Evolutionary conservation across 1,140 invertebrate species (phyloP), one percentile per base, ranked within the genome.

Genomic region (Euglossa dilemma): DNA sequence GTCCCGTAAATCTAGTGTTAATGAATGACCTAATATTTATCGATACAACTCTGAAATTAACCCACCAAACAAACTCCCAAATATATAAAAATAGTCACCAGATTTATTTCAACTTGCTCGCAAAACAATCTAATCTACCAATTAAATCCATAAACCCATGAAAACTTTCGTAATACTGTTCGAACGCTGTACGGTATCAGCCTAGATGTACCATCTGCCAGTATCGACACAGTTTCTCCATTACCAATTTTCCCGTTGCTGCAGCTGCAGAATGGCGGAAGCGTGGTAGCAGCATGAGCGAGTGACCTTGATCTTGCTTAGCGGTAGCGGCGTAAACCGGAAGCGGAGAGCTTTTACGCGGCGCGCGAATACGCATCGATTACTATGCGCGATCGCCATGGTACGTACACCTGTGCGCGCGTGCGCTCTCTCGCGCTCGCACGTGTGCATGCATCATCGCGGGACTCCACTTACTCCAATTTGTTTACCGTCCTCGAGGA

Each of bases 401-500:
- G 54, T 43, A 50, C 23, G 72, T 45, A 36, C 36, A 54, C 57
- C 66, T 63, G 72, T 43, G 63, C 50, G 43, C 20, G 63, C 45
- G 25, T 18, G 47, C 56, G 11, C 25, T 36, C 36, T 36, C 36
- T 36, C 36, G 43, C 18, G 52, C 20, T 25, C 61, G 36, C 50
- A 77, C 76, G 66, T 67, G 72, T 77, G 28, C 77, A 86, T 86
- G 50, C 74, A 86, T 86, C 70, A 70, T 74, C 85, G 64, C 54
- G 52, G 52, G 82, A 67, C 82, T 87, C 86, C 85, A 84, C 79
- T 87, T 88, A 88, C 87, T 85, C 74, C 79, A 88, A 88, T 88
- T 88, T 88, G 86, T 88, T 88, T 88, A 88, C 86, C 69, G 81
- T 88, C 87, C 61, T 52, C 74, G 67, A 69, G 66, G 59, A 82